Base-by-base conservation (phyloP, 2,888 invertebrate genomes). In the Zygogramma bicolorata region DNA sequence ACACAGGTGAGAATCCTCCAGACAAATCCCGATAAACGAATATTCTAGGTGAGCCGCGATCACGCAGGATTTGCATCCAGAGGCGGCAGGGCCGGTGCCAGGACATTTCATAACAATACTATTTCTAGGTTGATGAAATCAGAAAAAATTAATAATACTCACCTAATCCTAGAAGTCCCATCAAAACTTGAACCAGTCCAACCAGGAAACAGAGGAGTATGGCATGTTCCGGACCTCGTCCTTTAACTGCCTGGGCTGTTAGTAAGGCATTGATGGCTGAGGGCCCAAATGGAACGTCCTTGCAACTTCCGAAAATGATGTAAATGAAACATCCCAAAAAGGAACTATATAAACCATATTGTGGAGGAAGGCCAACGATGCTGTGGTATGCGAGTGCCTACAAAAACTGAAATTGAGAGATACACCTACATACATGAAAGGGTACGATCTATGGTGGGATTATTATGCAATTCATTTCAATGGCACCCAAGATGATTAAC, bases 331-430 rank as follows among this genome's bases (percentile, higher is more conserved):
- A 94, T 57, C 97, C 96, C 82, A 97, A 88, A 88, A 97, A 97
- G n/a, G 97, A 95, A 65, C 96, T 95, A 87, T 97, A 97, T 63
- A 98, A 89, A 38, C 97, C 98, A 87, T 95, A 95, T 93, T 92
- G 89, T 29, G 93, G 90, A 65, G 94, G 93, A 74, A 95, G 88
- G 20, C 72, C 72, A 7, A 72, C 65, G 34, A 72, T 72, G 65
- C 68, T 68, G 57, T 72, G 61, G 27, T 68, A 72, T n/a, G 72
- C 72, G 3, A 72, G 53, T 15, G 65, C 72, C 72, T 72, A 10
- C 25, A 71, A 71, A 58, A 62, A 31, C n/a, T n/a, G n/a, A 49
- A 42, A n/a, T 8, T 13, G 34, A 34, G 8, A 49, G 20, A 40
- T 6, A 15, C 13, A 10, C 13, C 10, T 40, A 29, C n/a, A 18